Evolutionary conservation across 2,888 invertebrate species (phyloP), one percentile per base, ranked within the genome.

Genomic region (Camptogramma bilineatum): DNA sequence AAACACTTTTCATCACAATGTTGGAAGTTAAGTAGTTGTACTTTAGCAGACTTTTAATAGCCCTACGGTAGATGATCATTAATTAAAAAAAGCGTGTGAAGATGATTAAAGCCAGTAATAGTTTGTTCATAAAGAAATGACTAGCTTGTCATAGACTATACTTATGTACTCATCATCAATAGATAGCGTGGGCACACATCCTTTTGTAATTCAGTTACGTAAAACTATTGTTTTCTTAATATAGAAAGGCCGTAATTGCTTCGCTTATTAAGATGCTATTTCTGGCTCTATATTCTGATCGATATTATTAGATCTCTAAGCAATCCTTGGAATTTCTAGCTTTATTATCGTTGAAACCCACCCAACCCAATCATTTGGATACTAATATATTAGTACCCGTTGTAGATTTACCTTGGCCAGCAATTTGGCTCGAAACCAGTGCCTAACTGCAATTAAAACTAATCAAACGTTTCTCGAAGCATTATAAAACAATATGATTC

Each of bases 161-260:
- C 16, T 8, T 42, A 16, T n/a, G 16, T 44, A 44, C n/a, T 10
- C n/a, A 34, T 34, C 34, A 39, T 39, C 13, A 39, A 17, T 13
- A 44, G 7, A 44, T 44, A 17, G 17, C 13, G 13, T 17, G 2
- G 42, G 1, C 16, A 42, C 2, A 42, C 34, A 34, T 34, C 1
- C 10, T 10, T 16, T 17, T 44, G 16, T 17, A 17, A 16, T 24
- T 34, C 0, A 21, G 31, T 18, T 28, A 53, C 19, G 44, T 42
- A 62, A 55, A 46, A 34, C 52, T 28, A 65, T 68, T 61, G 64
- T 67, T 47, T 55, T 64, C 67, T 60, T 44, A 34, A 66, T 59
- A 68, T 68, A 66, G 56, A 52, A 54, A 56, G 34, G 48, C 39
- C 31, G 13, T 62, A 54, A 65, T 59, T 55, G 50, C 24, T 28